Percentiles rank a stretch among this genome's conserved stretches.
phyloP scores from a whole-genome alignment of 2,113 vertebrate genomes.

The Heptranchias perlo region DNA sequence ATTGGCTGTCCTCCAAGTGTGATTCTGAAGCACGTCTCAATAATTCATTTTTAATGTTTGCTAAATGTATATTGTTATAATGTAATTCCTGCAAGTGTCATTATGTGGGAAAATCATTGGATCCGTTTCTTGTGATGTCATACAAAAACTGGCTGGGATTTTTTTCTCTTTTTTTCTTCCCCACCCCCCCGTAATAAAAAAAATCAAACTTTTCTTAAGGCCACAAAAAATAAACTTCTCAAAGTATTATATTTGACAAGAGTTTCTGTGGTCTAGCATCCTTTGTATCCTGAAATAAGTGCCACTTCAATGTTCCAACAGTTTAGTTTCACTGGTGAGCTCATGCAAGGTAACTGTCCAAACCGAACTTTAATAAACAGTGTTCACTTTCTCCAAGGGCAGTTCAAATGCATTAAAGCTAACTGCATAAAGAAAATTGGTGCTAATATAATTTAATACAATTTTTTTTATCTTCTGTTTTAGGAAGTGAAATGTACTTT shows the following conservation, averaged over 20 bases:
- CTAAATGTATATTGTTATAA: background rate
- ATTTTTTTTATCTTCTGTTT: background rate
- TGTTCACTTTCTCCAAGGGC: background rate
- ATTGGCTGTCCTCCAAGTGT: background rate
- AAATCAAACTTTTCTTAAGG: background rate
- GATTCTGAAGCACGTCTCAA: background rate
- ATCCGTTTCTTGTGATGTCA: no score
- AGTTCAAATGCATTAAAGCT: background rate
- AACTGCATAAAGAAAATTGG: background rate
- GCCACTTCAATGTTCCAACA: background rate
- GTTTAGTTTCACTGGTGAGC: background rate
- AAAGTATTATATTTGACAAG: background rate
- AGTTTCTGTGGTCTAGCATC: background rate
- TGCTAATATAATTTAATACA: background rate
- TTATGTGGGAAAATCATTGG: no score
- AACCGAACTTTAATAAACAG: background rate
- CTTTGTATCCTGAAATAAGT: background rate
- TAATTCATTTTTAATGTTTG: background rate
- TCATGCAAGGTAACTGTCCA: background rate
- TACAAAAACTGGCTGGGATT: no score
- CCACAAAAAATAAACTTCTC: background rate
- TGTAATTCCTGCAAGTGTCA: background rate
- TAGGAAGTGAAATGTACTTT: background rate
- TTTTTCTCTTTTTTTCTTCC: background rate
- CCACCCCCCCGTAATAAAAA: background rate